A percentile compares a stretch with the other conserved stretches of the same genome.
Evolutionary conservation across 2,888 invertebrate genomes (phyloP).

Genomic region (Epicampocera succincta): DNA sequence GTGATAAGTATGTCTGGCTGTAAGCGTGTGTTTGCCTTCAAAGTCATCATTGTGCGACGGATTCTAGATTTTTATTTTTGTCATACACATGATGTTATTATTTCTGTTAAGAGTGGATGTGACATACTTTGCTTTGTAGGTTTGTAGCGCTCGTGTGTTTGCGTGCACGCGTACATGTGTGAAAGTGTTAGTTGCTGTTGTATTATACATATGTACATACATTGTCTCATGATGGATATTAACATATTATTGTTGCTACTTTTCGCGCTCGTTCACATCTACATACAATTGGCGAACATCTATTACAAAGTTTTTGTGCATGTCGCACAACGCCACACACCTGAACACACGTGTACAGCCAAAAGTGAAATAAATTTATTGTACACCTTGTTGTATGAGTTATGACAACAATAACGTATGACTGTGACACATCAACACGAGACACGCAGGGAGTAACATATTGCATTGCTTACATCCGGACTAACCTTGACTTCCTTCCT

Average conservation of each 20-base stretch:
- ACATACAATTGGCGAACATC: slow-evolving; percentile 41
- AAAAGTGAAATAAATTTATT: slow-evolving; percentile 25
- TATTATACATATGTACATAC: slow-evolving; percentile 63
- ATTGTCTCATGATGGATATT: slow-evolving; percentile 77
- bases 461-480: slow-evolving; percentile 68
- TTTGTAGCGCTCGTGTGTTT: not conserved
- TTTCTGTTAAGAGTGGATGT: slow-evolving; percentile 22
- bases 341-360: not conserved
- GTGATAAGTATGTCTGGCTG: slow-evolving; percentile 49
- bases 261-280: slow-evolving; percentile 64
- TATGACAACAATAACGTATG: slow-evolving; percentile 60
- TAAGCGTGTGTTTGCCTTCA: slow-evolving; percentile 3
- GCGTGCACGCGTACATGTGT: slow-evolving; percentile 12
- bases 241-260: slow-evolving; percentile 79
- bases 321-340: slow-evolving; percentile 15
- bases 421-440: slow-evolving; percentile 62
- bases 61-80: slow-evolving; percentile 47
- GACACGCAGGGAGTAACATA: slow-evolving; percentile 59
- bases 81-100: slow-evolving; percentile 43
- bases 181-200: slow-evolving; percentile 64
- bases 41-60: slow-evolving; percentile 50
- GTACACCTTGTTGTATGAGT: slow-evolving; percentile 58
- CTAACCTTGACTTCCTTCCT: slow-evolving; percentile 70
- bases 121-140: too few relatives aligned
- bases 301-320: slow-evolving; percentile 41